Evolutionary conservation across 1,140 invertebrate genomes (phyloP).

Genomic region (Battus philenor): DNA sequence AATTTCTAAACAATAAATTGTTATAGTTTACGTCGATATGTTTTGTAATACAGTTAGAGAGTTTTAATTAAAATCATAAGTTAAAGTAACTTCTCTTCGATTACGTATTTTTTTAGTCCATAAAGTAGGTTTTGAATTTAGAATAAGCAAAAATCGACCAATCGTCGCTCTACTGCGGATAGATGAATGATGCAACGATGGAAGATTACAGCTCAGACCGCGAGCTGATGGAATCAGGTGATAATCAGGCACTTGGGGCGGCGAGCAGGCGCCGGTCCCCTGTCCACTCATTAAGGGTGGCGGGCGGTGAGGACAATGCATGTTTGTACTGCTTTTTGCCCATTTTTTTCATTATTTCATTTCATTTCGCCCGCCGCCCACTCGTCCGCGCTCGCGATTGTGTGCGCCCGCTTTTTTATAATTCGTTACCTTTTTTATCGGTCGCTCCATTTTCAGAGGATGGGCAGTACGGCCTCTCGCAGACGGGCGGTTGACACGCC

Average conservation of each 20-base stretch:
- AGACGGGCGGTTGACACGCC: conserved; percentile 35
- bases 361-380: conserved; percentile 73
- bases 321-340: conserved; percentile 74
- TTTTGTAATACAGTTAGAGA: too few species aligned
- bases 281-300: conserved; percentile 61
- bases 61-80: too few species aligned
- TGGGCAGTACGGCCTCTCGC: conserved; percentile 34
- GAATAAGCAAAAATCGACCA: too few species aligned
- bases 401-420: conserved; percentile 73
- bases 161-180: too few species aligned
- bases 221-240: conserved; percentile 64
- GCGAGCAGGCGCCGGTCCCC: conserved; percentile 27
- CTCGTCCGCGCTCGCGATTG: conserved; percentile 71
- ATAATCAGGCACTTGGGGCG: conserved; percentile 67
- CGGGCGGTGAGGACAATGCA: conserved; percentile 64
- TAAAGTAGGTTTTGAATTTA: too few species aligned
- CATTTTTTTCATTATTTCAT: conserved; percentile 76
- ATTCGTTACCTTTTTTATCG: conserved; percentile 75
- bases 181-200: too few species aligned
- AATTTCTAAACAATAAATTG: too few species aligned
- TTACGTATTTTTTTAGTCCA: too few species aligned
- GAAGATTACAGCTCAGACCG: too few species aligned
- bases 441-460: conserved; percentile 74
- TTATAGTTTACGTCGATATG: too few species aligned
- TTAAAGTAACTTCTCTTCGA: too few species aligned